Percentiles rank a stretch among this genome's conserved stretches.
Evolutionary conservation across 2,797 vertebrate genomes (phyloP).

Genomic region (Bryconaethiops microstoma): DNA sequence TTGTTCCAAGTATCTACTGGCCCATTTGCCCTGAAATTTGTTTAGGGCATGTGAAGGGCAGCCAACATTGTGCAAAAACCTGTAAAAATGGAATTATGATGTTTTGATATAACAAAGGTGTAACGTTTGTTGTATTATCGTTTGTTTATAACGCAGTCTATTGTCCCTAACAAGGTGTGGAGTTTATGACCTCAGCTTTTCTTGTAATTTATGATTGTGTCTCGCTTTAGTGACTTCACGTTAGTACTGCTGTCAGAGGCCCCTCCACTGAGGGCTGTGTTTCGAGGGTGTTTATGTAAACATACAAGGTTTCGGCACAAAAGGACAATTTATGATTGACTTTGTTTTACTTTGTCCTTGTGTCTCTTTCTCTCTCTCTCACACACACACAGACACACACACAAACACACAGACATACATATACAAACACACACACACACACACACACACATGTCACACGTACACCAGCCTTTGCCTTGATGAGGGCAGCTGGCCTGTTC

Average conservation of each 20-base stretch:
- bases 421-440: constrained; percentile 43
- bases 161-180: neutral
- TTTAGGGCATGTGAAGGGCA: neutral
- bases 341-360: constrained; percentile 54
- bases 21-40: neutral
- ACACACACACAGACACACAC: constrained; percentile 6
- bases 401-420: constrained; percentile 35
- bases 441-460: constrained; percentile 39
- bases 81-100: neutral
- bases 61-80: neutral
- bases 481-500: constrained; percentile 51
- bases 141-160: neutral
- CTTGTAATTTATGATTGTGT: constrained; percentile 9
- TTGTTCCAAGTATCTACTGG: neutral
- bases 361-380: constrained; percentile 1
- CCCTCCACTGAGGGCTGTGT: neutral
- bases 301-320: constrained; percentile 1
- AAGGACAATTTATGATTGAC: constrained; percentile 16
- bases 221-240: neutral
- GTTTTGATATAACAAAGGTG: neutral
- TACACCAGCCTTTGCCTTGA: constrained; percentile 18
- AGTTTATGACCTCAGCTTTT: neutral
- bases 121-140: neutral
- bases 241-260: neutral
- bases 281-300: constrained; percentile 5